Conservation (phyloP, 2,113 vertebrate genomes). For the Bubo bubo region DNA sequence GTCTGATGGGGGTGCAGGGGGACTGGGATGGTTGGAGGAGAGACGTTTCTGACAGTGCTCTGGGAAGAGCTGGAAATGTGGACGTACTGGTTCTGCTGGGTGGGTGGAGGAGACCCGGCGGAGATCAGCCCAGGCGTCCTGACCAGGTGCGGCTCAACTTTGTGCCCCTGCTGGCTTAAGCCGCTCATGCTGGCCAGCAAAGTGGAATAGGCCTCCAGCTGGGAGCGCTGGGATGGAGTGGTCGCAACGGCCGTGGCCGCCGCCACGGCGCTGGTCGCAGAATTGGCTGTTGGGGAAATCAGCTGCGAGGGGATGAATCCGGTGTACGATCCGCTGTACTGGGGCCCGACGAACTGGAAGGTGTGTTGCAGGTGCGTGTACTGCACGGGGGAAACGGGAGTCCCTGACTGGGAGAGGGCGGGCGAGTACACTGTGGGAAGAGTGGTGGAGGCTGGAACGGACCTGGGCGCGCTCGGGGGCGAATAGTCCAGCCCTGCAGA, state of each 20-base stretch:
- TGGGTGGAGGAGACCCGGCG: constrained; percentile 78
- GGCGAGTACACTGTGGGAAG: constrained; percentile 87
- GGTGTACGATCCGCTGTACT: constrained; percentile 87
- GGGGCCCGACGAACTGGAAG: constrained; percentile 91
- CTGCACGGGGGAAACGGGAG: constrained; percentile 85
- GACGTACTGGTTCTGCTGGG: constrained; percentile 89
- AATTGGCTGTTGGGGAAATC: constrained; percentile 83
- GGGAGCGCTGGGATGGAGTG: constrained; percentile 84
- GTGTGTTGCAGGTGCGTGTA: constrained; percentile 90
- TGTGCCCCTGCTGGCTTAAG: constrained; percentile 84
- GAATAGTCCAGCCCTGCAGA: constrained; percentile 81
- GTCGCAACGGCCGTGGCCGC: constrained; percentile 77
- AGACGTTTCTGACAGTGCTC: constrained; percentile 79
- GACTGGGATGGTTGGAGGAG: constrained; percentile 83
- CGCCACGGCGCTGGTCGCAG: constrained; percentile 69
- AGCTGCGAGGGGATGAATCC: constrained; percentile 92
- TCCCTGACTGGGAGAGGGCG: constrained; percentile 83
- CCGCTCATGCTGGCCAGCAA: constrained; percentile 81
- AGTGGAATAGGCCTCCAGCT: constrained; percentile 89
- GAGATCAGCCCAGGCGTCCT: constrained; percentile 83
- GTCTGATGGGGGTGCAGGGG: constrained; percentile 87
- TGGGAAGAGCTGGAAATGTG: constrained; percentile 91
- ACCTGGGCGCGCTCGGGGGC: constrained; percentile 77
- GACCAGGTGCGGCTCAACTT: constrained; percentile 80
- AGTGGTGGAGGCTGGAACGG: constrained; percentile 83